These are phyloP conservation scores for Lepilemur ruficaudatus DNA, from an alignment of 2,797 vertebrate species.

Conservation along the genomic window DNA sequence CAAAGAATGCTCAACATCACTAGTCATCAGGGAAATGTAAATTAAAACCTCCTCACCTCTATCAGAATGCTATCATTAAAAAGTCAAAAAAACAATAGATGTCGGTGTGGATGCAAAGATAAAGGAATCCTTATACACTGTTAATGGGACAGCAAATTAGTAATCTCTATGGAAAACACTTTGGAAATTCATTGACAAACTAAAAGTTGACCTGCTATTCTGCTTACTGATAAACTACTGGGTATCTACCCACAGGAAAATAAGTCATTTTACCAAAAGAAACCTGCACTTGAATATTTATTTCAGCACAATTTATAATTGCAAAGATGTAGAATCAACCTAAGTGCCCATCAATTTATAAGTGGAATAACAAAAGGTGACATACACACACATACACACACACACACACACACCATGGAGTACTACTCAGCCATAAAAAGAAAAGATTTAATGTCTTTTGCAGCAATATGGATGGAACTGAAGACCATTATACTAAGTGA, in stretches of 20 bases:
- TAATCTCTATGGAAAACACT: neutral
- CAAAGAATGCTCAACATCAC: neutral
- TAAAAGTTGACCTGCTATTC: neutral
- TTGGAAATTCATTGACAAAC: neutral
- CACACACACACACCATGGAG: neutral
- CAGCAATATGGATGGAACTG: neutral
- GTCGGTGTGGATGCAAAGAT: neutral
- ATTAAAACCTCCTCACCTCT: neutral
- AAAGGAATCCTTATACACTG: neutral
- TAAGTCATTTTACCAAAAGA: neutral
- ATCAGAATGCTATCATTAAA: neutral
- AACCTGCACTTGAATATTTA: neutral
- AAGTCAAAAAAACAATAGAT: neutral
- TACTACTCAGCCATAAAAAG: neutral
- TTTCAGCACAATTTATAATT: neutral
- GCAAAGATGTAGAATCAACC: neutral
- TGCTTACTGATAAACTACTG: neutral
- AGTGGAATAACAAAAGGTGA: neutral
- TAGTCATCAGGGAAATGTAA: neutral
- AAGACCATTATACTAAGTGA: neutral
- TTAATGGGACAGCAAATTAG: neutral
- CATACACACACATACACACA: too few species aligned
- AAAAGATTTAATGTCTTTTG: neutral
- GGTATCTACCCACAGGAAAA: neutral
- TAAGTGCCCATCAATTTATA: neutral